phyloP scores from a whole-genome alignment of 2,797 vertebrate species.

The Crenichthys baileyi region DNA sequence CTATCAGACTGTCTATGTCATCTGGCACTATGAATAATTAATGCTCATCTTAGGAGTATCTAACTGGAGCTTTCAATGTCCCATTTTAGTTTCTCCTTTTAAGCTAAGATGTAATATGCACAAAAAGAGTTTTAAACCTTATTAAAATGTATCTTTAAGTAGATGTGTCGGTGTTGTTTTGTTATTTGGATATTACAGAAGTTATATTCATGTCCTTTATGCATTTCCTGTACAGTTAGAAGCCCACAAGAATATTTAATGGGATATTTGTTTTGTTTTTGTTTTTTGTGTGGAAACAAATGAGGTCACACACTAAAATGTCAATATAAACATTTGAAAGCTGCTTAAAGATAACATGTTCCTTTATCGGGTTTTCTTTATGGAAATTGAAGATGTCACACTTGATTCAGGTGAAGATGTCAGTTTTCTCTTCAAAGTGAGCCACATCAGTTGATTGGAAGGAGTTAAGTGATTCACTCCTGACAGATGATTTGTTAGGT shows the following conservation, averaged over 20 bases:
- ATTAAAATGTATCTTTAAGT: conserved; percentile 17
- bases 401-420: conserved; percentile 35
- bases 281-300: conserved; percentile 10
- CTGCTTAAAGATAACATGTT: conserved; percentile 19
- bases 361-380: conserved; percentile 19
- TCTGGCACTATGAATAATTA: conserved; percentile 49
- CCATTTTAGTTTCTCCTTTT: conserved; percentile 24
- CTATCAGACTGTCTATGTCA: conserved; percentile 40
- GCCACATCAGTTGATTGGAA: conserved; percentile 24
- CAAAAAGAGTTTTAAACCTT: conserved; percentile 10
- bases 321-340: conserved; percentile 18
- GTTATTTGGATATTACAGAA: conserved; percentile 28
- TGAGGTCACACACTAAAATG: conserved; percentile 10
- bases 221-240: conserved; percentile 19
- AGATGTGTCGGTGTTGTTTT: not conserved
- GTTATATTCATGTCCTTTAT: conserved; percentile 5
- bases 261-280: conserved; percentile 21
- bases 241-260: conserved; percentile 36
- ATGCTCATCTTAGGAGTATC: conserved; percentile 30
- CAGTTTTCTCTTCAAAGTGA: conserved; percentile 34
- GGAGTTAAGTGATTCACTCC: conserved; percentile 33
- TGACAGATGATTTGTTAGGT: conserved; percentile 33
- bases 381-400: conserved; percentile 44
- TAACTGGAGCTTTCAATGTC: conserved; percentile 39
- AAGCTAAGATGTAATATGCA: conserved; percentile 17